Conservation (phyloP, 2,113 vertebrate genomes). For the Semnornis frantzii region DNA sequence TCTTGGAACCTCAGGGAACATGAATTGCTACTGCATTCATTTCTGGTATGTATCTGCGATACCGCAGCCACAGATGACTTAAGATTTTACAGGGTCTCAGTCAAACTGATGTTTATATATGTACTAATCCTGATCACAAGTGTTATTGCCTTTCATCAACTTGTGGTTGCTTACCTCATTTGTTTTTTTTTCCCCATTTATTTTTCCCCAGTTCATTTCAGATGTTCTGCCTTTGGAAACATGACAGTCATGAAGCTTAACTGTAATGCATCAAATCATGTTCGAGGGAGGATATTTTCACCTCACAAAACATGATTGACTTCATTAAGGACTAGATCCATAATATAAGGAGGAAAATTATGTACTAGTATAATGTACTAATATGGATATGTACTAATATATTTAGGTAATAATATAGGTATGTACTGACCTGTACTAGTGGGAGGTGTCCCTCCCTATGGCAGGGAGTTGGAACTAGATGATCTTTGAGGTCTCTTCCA, state of each 20-base stretch:
- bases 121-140: not conserved
- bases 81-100: not conserved
- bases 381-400: not conserved
- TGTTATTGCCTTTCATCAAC: not conserved
- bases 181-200: not conserved
- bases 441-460: too few relatives aligned
- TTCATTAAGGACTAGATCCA: not conserved
- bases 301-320: not conserved
- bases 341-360: accelerated
- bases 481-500: too few relatives aligned
- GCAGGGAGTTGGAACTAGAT: too few relatives aligned
- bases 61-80: not conserved
- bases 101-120: not conserved
- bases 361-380: not conserved
- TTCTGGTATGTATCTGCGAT: not conserved
- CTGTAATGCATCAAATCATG: not conserved
- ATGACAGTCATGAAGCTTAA: not conserved
- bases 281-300: not conserved
- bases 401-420: not conserved
- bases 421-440: too few relatives aligned
- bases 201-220: not conserved
- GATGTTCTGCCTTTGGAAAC: not conserved
- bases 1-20: not conserved
- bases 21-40: not conserved
- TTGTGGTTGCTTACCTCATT: not conserved